A percentile compares a stretch with the other conserved stretches of the same genome.
phyloP scores from a whole-genome alignment of 2,113 vertebrate species.

The Alligator mississippiensis region DNA sequence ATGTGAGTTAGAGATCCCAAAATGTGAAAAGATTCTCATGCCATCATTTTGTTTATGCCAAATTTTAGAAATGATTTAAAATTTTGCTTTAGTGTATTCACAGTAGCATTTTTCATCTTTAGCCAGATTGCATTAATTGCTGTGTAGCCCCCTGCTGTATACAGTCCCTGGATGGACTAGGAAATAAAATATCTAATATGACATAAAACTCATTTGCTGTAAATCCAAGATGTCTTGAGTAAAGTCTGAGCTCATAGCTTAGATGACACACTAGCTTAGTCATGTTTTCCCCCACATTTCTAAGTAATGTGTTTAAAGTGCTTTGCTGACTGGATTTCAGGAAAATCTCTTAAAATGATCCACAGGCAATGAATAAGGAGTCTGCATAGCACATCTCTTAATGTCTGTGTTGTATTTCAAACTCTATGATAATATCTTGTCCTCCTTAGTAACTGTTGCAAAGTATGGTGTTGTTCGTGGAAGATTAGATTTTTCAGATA shows the following conservation, averaged over 20 bases:
- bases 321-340: background rate
- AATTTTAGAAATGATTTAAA: background rate
- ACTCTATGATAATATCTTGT: background rate
- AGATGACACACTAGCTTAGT: background rate
- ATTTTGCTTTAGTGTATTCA: background rate
- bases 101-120: too few relatives aligned
- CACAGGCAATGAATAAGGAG: background rate
- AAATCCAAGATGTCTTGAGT: background rate
- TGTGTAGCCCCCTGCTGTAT: background rate
- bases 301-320: background rate
- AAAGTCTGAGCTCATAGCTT: background rate
- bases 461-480: background rate
- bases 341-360: background rate
- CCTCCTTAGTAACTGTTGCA: background rate
- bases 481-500: background rate
- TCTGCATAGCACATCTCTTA: background rate
- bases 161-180: background rate
- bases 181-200: background rate
- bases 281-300: background rate
- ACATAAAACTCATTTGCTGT: background rate
- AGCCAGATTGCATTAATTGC: background rate
- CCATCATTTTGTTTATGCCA: background rate
- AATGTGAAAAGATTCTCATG: background rate
- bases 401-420: background rate
- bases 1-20: background rate